A percentile compares a stretch with the other conserved stretches of the same genome.
Evolutionary conservation across 2,113 vertebrate genomes (phyloP).

Genomic region (Uropsilus gracilis): DNA sequence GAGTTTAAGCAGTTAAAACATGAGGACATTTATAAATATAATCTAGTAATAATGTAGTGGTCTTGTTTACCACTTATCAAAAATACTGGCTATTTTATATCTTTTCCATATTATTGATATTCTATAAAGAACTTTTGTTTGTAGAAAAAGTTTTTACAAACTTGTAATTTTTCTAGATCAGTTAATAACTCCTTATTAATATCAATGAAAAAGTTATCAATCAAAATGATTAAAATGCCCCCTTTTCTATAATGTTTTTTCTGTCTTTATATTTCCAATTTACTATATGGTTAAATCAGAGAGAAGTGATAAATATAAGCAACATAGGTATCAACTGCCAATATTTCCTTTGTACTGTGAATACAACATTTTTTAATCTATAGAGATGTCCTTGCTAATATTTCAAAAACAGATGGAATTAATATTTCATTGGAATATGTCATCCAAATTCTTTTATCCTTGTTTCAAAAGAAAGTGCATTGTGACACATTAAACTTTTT

Average conservation of each 20-base stretch:
- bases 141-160: constrained; percentile 27
- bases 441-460: background rate
- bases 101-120: background rate
- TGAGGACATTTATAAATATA: background rate
- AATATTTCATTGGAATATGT: background rate
- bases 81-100: background rate
- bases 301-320: background rate
- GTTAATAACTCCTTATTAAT: background rate
- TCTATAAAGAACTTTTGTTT: background rate
- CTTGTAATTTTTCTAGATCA: background rate
- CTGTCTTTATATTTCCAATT: background rate
- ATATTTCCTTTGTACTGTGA: background rate
- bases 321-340: background rate
- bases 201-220: background rate
- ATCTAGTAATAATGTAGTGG: too few relatives aligned
- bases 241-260: background rate
- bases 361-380: background rate
- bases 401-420: background rate
- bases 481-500: background rate
- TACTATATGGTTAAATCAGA: background rate
- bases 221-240: background rate
- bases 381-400: background rate
- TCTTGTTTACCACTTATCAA: background rate
- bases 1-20: background rate
- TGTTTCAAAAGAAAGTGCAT: background rate